Conservation (phyloP, 2,797 vertebrate genomes). For the Nyctibius grandis region DNA sequence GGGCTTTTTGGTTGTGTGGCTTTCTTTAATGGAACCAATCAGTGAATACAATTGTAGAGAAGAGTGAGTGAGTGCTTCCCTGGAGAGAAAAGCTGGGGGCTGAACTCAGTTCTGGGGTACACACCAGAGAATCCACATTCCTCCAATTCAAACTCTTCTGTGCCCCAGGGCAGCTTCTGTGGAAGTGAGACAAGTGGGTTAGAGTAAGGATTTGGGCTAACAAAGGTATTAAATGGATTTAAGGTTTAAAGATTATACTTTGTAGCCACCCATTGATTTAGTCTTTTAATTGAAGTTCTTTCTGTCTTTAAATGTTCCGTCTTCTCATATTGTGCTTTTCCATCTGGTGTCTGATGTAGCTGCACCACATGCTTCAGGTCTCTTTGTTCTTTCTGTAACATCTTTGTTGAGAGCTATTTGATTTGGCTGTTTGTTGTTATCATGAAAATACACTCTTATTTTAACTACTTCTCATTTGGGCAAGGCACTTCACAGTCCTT, state of each 20-base stretch:
- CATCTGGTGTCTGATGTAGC: background rate
- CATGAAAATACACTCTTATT: background rate
- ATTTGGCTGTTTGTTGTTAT: background rate
- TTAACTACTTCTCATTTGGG: background rate
- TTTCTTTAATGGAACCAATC: background rate
- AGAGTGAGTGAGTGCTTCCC: background rate
- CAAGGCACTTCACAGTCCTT: background rate
- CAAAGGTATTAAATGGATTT: background rate
- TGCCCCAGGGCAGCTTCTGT: background rate
- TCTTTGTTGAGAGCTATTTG: background rate
- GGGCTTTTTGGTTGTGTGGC: too few relatives aligned
- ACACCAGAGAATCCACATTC: background rate
- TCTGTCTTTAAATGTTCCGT: background rate
- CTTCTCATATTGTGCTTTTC: background rate
- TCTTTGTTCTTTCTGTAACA: background rate
- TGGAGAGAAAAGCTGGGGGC: background rate
- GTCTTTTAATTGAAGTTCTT: background rate
- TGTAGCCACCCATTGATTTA: background rate
- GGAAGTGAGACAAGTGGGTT: background rate
- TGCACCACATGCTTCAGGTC: background rate
- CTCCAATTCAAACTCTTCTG: background rate
- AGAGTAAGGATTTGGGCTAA: background rate
- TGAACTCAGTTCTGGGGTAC: background rate
- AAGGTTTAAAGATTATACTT: background rate
- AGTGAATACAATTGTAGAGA: background rate